Conservation (phyloP, 2,113 vertebrate genomes). For the Orthonyx spaldingii region DNA sequence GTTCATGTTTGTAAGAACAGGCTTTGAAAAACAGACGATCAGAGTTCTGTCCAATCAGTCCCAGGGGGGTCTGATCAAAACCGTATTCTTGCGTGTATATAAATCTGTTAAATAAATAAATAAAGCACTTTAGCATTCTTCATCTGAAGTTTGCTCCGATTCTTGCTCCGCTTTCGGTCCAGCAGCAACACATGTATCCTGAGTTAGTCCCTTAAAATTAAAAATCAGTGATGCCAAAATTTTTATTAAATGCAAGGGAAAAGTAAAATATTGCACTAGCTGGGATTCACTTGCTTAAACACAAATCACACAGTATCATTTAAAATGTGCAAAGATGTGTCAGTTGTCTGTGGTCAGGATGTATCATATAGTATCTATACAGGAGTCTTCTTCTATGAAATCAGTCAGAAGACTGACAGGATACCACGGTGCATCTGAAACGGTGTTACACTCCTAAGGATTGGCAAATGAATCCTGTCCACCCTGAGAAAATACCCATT, state of each 20-base stretch:
- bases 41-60: no score
- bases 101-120: no score
- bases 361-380: neutral
- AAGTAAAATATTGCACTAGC: neutral
- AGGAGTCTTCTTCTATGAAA: neutral
- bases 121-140: no score
- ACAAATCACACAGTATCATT: neutral
- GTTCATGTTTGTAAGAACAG: no score
- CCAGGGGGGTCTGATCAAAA: no score
- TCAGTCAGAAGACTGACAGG: neutral
- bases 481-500: neutral
- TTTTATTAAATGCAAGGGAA: neutral
- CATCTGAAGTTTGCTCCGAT: no score
- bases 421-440: neutral
- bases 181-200: no score
- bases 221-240: neutral
- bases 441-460: neutral
- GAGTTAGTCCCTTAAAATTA: neutral
- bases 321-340: neutral
- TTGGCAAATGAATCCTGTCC: neutral
- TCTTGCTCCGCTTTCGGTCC: no score
- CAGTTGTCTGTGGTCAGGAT: neutral
- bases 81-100: no score
- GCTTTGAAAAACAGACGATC: no score
- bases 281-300: neutral